Evolutionary conservation across 2,113 vertebrate genomes (phyloP), one percentile per base, ranked within the genome.

Genomic region (Percopsis transmontana): DNA sequence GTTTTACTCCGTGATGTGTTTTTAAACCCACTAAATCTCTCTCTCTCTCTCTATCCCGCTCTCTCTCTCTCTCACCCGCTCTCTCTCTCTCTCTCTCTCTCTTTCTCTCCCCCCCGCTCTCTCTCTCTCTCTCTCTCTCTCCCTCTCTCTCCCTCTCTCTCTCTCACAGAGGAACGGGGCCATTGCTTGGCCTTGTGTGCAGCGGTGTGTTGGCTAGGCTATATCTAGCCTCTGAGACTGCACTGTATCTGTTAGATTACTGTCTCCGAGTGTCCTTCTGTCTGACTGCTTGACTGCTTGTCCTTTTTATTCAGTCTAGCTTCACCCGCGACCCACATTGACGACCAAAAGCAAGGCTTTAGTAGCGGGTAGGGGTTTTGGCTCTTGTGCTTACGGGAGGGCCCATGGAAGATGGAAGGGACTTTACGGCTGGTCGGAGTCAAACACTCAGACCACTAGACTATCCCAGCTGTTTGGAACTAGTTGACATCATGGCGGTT

Each of bases 181-280:
- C 57, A 19, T 1, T 1, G 40, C 61, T 60, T 8, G 20, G 62
- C 48, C 44, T 19, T 59, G 41, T 47, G 15, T 21, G 6, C 18
- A 19, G 1, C 48, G 39, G 39, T 10, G 60, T 62, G 52, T 45
- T 50, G 48, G 57, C 2, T 9, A 51, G 69, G 61, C 66, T 81
- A 77, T 82, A 80, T 82, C 56, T 52, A 58, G 71, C 73, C 41
- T 1, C 9, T 60, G 48, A 57, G 45, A 41, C 58, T n/a, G n/a
- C 45, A 23, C 45, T 62, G 48, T 58, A 71, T 62, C n/a, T 68
- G 75, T 79, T 74, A 72, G 58, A 79, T 80, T 62, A 79, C 67
- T 16, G 52, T 52, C 59, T 14, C 24, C 27, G 16, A 63, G 0
- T 12, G 2, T 54, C 66, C 66, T 20, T 64, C 63, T 63, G 33